phyloP scores from a whole-genome alignment of 2,113 vertebrate species.

The Prochilodus magdalenae region DNA sequence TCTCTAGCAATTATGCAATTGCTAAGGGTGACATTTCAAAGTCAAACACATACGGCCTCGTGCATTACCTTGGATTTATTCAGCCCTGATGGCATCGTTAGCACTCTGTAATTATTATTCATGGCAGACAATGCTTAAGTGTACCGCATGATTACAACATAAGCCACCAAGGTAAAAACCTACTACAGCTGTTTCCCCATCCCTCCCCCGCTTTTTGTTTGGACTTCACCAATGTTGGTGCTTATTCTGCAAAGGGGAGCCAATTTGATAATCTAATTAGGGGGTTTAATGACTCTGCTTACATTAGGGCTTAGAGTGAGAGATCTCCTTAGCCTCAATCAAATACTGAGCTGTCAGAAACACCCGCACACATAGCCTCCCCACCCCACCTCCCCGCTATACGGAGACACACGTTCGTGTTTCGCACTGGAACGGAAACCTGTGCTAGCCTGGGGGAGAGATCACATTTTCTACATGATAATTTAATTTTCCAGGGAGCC shows the following conservation, averaged over 20 bases:
- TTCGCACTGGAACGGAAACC: background rate
- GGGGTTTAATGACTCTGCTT: constrained; percentile 37
- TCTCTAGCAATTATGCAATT: background rate
- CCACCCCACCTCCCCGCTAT: too few species aligned
- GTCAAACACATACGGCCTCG: background rate
- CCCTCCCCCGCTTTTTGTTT: background rate
- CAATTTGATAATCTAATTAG: constrained; percentile 48
- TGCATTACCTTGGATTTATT: background rate
- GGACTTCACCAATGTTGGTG: constrained; percentile 15
- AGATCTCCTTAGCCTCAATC: constrained; percentile 5
- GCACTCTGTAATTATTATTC: constrained; percentile 39
- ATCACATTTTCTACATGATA: background rate
- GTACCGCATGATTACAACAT: constrained; percentile 7
- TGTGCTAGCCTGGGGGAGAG: background rate
- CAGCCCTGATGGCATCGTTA: constrained; percentile 31
- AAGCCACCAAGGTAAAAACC: constrained; percentile 21
- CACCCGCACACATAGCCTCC: too few species aligned
- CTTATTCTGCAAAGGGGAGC: constrained; percentile 10
- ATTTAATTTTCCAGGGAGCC: background rate
- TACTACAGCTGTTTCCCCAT: background rate
- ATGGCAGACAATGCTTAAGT: constrained; percentile 2
- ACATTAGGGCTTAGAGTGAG: constrained; percentile 18
- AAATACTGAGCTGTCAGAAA: constrained; percentile 13
- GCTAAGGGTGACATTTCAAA: background rate
- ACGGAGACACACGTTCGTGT: background rate